These are phyloP conservation scores for Oenanthe melanoleuca DNA, from an alignment of 2,113 vertebrate genomes.

Conservation along the genomic window DNA sequence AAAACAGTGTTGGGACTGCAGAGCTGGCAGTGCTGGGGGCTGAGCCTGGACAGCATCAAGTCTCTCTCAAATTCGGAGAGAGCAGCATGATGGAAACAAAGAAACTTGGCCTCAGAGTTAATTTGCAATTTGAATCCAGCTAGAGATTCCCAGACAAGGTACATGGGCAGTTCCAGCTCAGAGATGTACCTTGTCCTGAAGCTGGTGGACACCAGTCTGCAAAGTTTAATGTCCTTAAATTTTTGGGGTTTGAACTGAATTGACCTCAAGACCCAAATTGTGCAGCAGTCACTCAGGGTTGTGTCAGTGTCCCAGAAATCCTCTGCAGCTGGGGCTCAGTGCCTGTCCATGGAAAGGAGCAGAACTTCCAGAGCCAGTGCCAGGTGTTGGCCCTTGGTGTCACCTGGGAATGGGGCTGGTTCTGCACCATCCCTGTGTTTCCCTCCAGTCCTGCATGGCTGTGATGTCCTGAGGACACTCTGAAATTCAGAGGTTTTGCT, in stretches of 20 bases:
- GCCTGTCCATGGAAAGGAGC: not conserved
- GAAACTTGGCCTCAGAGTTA: not conserved
- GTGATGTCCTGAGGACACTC: not conserved
- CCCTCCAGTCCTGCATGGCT: not conserved
- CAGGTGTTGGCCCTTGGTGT: not conserved
- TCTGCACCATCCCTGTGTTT: not conserved
- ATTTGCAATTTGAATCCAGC: not conserved
- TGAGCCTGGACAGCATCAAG: not conserved
- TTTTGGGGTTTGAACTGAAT: not conserved
- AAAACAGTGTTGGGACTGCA: not conserved
- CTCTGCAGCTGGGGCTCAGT: not conserved
- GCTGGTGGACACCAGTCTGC: not conserved
- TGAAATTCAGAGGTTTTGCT: not conserved
- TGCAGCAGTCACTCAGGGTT: not conserved
- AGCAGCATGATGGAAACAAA: not conserved
- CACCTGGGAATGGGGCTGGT: not conserved
- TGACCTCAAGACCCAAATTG: not conserved
- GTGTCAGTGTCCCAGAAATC: not conserved
- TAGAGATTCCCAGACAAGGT: not conserved
- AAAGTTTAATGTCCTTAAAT: not conserved
- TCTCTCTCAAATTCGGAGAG: not conserved
- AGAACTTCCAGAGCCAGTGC: too few relatives aligned
- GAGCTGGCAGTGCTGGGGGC: not conserved
- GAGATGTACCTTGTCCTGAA: not conserved
- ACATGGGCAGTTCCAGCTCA: not conserved